Percentiles rank a stretch among this genome's conserved stretches.
phyloP scores from a whole-genome alignment of 2,888 invertebrate species.

The Tetheella fluctuosa region DNA sequence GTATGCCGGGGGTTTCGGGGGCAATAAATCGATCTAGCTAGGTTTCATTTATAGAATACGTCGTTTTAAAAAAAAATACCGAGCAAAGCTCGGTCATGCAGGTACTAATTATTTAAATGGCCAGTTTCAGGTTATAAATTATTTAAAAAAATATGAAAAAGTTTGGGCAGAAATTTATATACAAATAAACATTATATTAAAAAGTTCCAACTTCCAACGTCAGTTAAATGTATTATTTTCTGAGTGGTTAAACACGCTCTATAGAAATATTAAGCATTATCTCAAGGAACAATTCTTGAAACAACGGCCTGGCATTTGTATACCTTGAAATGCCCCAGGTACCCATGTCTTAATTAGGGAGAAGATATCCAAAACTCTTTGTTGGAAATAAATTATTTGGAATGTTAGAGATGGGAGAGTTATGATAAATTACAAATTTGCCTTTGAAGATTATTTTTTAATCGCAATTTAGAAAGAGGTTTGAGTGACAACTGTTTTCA shows the following conservation, averaged over 20 bases:
- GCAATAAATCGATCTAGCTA: too few species aligned
- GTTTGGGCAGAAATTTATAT: too few species aligned
- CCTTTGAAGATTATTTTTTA: conserved; percentile 21
- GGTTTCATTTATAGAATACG: too few species aligned
- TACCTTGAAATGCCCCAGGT: conserved; percentile 21
- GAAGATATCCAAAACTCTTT: conserved; percentile 23
- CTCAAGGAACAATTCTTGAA: conserved; percentile 13
- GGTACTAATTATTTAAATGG: too few species aligned
- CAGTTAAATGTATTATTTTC: not conserved
- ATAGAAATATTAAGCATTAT: conserved; percentile 17
- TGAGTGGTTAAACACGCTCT: conserved; percentile 13
- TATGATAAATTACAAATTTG: conserved; percentile 19
- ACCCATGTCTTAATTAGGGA: conserved; percentile 28
- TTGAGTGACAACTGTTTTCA: conserved; percentile 10
- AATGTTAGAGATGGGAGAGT: not conserved
- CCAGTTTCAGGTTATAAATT: too few species aligned
- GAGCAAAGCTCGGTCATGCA: too few species aligned
- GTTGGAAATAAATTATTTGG: conserved; percentile 24
- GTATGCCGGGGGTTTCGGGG: too few species aligned
- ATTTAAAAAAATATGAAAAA: too few species aligned
- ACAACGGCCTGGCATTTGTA: conserved; percentile 7
- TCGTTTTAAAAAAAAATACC: too few species aligned
- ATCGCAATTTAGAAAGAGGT: conserved; percentile 7
- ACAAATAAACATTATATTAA: too few species aligned
- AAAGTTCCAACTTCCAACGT: too few species aligned